phyloP scores from a whole-genome alignment of 30 jellyfish, hydroid and myxozoan genomes.

The Turritopsis dohrnii region DNA sequence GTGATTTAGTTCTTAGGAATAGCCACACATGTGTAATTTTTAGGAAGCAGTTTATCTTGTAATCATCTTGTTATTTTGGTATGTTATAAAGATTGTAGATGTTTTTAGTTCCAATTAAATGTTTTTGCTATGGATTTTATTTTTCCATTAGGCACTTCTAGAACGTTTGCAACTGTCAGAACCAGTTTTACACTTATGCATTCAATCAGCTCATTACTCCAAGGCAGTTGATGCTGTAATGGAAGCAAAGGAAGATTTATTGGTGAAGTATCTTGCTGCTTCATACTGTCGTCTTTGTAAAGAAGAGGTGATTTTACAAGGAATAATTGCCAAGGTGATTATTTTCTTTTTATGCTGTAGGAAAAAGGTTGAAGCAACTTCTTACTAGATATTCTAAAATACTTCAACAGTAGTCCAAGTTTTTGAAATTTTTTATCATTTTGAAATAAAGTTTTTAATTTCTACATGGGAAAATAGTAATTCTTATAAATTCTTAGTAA shows the following conservation, averaged over 20 bases:
- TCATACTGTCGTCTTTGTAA: slow-evolving; percentile 47
- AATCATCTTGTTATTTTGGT: background rate
- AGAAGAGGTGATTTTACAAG: slow-evolving; percentile 32
- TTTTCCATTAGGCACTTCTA: slow-evolving; percentile 48
- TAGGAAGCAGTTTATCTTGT: too few species aligned
- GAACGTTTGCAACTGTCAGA: slow-evolving; percentile 72
- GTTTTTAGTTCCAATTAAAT: background rate
- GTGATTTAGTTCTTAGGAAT: too few species aligned
- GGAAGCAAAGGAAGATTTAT: slow-evolving; percentile 57
- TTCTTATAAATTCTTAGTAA: too few species aligned
- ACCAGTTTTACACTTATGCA: slow-evolving; percentile 15
- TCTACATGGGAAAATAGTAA: too few species aligned
- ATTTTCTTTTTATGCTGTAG: too few species aligned
- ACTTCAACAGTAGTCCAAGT: too few species aligned
- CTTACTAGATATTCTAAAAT: too few species aligned
- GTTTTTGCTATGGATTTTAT: background rate
- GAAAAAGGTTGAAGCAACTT: too few species aligned
- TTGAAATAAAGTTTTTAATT: too few species aligned
- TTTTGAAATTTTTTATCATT: too few species aligned
- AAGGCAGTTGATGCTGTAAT: slow-evolving; percentile 21
- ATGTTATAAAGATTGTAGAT: background rate
- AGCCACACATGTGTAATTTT: too few species aligned
- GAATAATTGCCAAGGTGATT: slow-evolving; percentile 33
- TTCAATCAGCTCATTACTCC: slow-evolving; percentile 8
- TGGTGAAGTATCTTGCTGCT: slow-evolving; percentile 56